Base-by-base conservation (phyloP, 2,113 vertebrate species). In the Ciconia maguari region DNA sequence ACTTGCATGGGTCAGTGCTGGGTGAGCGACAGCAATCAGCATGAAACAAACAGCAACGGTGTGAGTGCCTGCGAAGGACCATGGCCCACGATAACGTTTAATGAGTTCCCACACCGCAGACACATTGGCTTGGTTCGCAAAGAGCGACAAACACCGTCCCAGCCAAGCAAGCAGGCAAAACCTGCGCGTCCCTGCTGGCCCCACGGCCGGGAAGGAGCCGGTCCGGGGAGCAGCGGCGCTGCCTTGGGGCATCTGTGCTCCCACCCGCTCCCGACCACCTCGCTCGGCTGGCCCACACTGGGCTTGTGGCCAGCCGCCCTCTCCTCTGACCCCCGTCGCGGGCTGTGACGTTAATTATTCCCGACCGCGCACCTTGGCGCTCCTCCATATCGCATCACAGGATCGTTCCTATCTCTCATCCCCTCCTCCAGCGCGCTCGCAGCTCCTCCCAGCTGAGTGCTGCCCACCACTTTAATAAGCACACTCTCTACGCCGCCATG, bases 211-310 rank as follows among this genome's bases (percentile, higher is more conserved):
- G 64, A 66, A 44, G 42, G 64, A 44, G 29, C 64, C 64, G 9
- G 62, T 14, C 27, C 9, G 16, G 30, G 42, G 42, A 46, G 42
- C 64, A 34, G 42, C 14, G 10, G 32, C 46, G 54, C 54, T 19
- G 54, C 11, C 17, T 30, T 10, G 54, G 54, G 29, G 52, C 9
- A 9, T 9, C 38, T 38, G 38, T 9, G 38, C 38, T 38, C 64
- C 42, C 3, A 10, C 65, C 44, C 13, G 44, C 65, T 48, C 65
- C 44, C 16, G 30, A 9, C 11, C 22, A 12, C 65, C 44, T 25
- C 30, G 1, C 22, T 44, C 15, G 3, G 42, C 65, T 5, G 42
- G 24, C 7, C 65, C 4, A 3, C 15, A 1, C 30, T 16, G 21
- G 42, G 30, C 65, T 68, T 13, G 30, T 2, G 42, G 42, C 65